Evolutionary conservation across 2,888 invertebrate species (phyloP), one percentile per base, ranked within the genome.

Genomic region (Lymantria dispar): DNA sequence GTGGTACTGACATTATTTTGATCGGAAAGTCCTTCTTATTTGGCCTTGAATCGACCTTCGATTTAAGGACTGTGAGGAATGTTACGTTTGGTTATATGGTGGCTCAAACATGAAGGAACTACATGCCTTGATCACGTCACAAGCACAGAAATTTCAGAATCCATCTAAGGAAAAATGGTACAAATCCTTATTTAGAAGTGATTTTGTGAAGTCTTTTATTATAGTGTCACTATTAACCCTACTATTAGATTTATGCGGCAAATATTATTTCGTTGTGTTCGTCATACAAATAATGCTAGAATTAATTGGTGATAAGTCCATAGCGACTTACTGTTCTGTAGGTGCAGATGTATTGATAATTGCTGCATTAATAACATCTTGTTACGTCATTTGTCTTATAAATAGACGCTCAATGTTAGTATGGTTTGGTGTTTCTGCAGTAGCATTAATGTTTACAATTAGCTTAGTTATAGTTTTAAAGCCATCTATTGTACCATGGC

Each of bases 1-100:
- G 43, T 70, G 1, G 12, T 75, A 0, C 10, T 75, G 13, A 68
- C 74, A 0, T 50, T 62, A 0, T 64, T 70, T 12, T 81, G 78
- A 73, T 70, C 73, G 0, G 82, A 82, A 48, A 82, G 80, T 33
- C 82, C 81, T 1, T 67, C 74, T 0, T 73, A 59, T 48, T 60
- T 74, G 8, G 81, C 78, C 0, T 54, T 75, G 52, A 76, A 67
- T 52, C 78, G 77, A n/a, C n/a, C n/a, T n/a, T 3, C 64, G 63
- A 14, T 75, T 68, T 53, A 60, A 60, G 3, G 77, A 78, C 8
- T 78, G 76, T 47, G 55, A 68, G 22, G 54, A 63, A 44, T 62
- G 77, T 0, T 76, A 70, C 46, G 45, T 47, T 7, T 82, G 74
- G 71, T 49, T 80, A 0, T 45, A 72, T 22, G 81, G 78, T 15